Evolutionary conservation across 2,888 invertebrate species (phyloP), one percentile per base, ranked within the genome.

Genomic region (Dryadula phaetusa): DNA sequence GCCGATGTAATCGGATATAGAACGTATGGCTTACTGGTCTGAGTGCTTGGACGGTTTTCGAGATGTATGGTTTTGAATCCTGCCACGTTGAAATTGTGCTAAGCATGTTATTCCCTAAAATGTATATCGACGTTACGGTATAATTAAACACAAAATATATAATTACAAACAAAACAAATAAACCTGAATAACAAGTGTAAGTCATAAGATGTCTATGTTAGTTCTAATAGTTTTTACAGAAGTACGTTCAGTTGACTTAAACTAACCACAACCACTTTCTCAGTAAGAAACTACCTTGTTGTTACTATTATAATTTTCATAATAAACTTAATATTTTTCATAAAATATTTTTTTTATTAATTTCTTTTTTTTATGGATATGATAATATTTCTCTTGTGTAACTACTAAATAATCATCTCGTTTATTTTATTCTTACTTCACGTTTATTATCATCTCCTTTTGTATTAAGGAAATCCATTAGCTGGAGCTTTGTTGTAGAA

Each of bases 401-500:
- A 34, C 4, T 34, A 34, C 8, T 34, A 7, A 37, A 7, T 16
- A 16, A 42, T 22, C 20, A 4, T 46, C 20, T 12, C 20, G 46
- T 25, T 44, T 25, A 14, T 25, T 20, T 47, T 16, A n/a, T 25
- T 20, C 22, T 22, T 47, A 47, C 6, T 25, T 25, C 47, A 47
- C 46, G 14, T 47, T 44, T 44, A 20, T 44, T 47, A 25, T n/a
- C n/a, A 25, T n/a, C 6, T 12, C 14, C n/a, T 12, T 47, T 12
- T 22, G 1, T 47, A 47, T 47, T n/a, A 47, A 47, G 22, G 14
- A 22, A 22, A 47, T 47, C 4, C 16, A 47, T 47, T 47, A 47
- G 47, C 22, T 22, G 22, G 14, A 12, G 47, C 47, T 47, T 22
- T 47, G 47, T 47, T 47, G 25, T 49, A 7, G n/a, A n/a, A 49